Percentiles rank a stretch among this genome's conserved stretches.
Evolutionary conservation across 2,888 invertebrate genomes (phyloP).

Genomic region (Drosophila acutilabella): DNA sequence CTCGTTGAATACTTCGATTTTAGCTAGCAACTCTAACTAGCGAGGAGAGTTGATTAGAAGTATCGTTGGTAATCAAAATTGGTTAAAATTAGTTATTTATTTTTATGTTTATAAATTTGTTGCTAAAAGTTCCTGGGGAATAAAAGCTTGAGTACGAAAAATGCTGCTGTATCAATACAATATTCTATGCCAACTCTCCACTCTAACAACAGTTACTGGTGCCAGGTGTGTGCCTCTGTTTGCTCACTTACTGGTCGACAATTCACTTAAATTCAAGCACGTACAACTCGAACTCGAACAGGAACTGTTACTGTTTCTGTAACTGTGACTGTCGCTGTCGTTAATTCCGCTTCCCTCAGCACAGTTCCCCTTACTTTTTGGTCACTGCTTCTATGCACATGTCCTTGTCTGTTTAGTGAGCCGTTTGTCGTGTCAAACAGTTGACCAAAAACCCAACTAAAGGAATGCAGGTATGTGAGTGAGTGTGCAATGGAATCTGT

Average conservation of each 20-base stretch:
- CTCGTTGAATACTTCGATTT: constrained; percentile 21
- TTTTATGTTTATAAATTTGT: too few species aligned
- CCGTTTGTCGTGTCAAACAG: constrained; percentile 50
- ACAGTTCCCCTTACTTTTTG: constrained; percentile 39
- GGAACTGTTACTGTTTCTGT: constrained; percentile 11
- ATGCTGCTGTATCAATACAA: too few species aligned
- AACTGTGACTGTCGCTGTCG: constrained; percentile 14
- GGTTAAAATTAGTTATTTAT: too few species aligned
- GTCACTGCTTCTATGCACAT: constrained; percentile 29
- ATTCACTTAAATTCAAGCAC: constrained; percentile 69
- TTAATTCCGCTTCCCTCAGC: not conserved
- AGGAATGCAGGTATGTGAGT: constrained; percentile 13
- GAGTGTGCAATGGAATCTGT: not conserved
- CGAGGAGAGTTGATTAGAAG: not conserved
- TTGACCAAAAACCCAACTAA: constrained; percentile 31
- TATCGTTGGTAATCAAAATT: not conserved
- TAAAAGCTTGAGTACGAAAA: too few species aligned
- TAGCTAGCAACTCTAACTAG: not conserved
- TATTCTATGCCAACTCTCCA: not conserved
- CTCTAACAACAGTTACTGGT: constrained; percentile 8
- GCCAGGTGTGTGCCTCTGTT: constrained; percentile 63
- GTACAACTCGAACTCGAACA: constrained; percentile 28
- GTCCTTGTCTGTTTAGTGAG: constrained; percentile 30
- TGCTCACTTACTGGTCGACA: constrained; percentile 56
- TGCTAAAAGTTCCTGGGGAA: too few species aligned